Conservation (phyloP, 2,888 invertebrate species). For the Athalia rosae region DNA sequence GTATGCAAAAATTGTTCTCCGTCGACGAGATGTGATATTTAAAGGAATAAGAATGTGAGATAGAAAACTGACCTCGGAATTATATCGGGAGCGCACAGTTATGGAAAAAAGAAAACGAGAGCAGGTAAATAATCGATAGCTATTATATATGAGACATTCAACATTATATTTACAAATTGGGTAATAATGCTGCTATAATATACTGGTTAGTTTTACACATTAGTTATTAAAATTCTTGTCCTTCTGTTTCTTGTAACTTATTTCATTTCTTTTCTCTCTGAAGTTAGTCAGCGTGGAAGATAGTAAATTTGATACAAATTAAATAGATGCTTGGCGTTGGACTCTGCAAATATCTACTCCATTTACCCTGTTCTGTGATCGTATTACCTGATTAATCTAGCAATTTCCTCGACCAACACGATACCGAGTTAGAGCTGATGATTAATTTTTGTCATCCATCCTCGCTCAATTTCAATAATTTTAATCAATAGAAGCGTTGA, state of each 20-base stretch:
- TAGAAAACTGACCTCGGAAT: slow-evolving; percentile 73
- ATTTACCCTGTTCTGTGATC: background rate
- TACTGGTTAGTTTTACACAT: slow-evolving; percentile 42
- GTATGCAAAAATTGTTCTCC: background rate
- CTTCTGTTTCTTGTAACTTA: background rate
- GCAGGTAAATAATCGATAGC: slow-evolving; percentile 58
- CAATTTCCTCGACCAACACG: too few species aligned
- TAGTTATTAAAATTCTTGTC: background rate
- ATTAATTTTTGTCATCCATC: too few species aligned
- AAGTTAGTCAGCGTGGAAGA: slow-evolving; percentile 2
- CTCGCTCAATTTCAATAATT: too few species aligned
- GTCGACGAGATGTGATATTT: slow-evolving; percentile 51
- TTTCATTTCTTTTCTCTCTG: background rate
- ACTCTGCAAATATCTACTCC: background rate
- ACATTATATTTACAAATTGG: slow-evolving; percentile 49
- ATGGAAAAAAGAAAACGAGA: slow-evolving; percentile 51
- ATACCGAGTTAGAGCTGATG: too few species aligned
- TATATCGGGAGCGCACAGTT: slow-evolving; percentile 54
- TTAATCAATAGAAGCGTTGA: too few species aligned
- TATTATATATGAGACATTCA: slow-evolving; percentile 44
- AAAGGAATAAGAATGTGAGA: slow-evolving; percentile 72
- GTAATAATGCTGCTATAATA: slow-evolving; percentile 24
- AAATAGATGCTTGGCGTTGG: too few species aligned
- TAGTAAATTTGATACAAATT: too few species aligned
- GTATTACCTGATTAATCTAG: too few species aligned